Conservation (phyloP, 2,888 invertebrate genomes). For the Aelia acuminata region DNA sequence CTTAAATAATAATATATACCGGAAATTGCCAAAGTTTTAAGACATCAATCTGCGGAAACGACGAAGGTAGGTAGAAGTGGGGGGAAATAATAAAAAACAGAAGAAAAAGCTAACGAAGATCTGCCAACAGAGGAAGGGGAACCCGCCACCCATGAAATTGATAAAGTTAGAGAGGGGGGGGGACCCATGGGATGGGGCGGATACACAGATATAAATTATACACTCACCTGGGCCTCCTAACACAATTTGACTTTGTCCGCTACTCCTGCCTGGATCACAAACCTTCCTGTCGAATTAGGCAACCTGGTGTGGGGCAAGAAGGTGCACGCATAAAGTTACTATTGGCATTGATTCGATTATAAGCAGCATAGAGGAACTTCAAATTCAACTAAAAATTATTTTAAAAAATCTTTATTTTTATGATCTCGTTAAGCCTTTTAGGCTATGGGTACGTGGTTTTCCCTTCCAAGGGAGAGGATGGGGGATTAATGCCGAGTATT, state of each 20-base stretch:
- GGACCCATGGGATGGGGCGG: background rate
- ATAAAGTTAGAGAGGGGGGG: constrained; percentile 29
- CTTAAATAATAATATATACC: background rate
- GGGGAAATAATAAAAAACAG: background rate
- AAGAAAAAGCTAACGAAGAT: constrained; percentile 37
- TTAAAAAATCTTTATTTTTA: too few relatives aligned
- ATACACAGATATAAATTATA: constrained; percentile 41
- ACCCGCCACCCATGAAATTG: constrained; percentile 43
- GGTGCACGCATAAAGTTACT: background rate
- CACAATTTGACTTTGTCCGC: constrained; percentile 23
- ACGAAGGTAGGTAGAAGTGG: background rate
- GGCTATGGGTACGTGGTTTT: too few relatives aligned
- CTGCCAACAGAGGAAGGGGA: constrained; percentile 39
- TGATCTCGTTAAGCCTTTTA: too few relatives aligned
- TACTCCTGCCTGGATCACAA: background rate
- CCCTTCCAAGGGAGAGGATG: too few relatives aligned
- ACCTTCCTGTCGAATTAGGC: background rate
- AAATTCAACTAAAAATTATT: too few relatives aligned
- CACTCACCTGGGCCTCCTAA: constrained; percentile 26
- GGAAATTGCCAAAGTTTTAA: background rate
- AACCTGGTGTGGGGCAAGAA: background rate
- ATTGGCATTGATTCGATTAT: too few relatives aligned
- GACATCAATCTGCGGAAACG: constrained; percentile 25
- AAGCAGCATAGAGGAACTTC: too few relatives aligned
- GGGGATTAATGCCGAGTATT: too few relatives aligned